Base-by-base conservation (phyloP, 2,113 vertebrate species). In the Amblyopsis rosae region DNA sequence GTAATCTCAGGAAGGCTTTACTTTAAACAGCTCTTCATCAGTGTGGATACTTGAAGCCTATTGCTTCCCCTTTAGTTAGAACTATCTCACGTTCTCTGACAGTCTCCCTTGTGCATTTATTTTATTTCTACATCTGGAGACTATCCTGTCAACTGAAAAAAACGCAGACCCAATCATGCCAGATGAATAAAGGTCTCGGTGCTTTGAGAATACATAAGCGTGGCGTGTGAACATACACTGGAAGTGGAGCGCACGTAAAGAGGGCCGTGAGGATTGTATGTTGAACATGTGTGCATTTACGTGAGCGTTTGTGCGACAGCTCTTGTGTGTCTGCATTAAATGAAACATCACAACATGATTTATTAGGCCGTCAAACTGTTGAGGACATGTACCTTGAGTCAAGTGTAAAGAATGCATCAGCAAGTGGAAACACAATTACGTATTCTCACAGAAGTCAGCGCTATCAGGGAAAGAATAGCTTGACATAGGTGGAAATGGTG, bases 101-200 rank as follows among this genome's bases (percentile, higher is more conserved):
- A 70, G 75, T 79, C 75, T 72, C 79, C 70, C 56, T 62, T 45
- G 41, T 41, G 35, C 35, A 5, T 57, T 33, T 47, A n/a, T 62
- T 78, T 70, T 67, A 74, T 78, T 76, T 83, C 69, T 71, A 82
- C 80, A 85, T 88, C 86, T 91, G 90, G 86, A 86, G 58, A 74
- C 10, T 62, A 70, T 89, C 74, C 76, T 70, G 46, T 82, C 78
- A 84, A 72, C 75, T 33, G 62, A 41, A 41, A 41, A 64, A 46
- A 80, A 73, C 69, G 68, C 68, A 48, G 7, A 62, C 15, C 41
- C 59, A 47, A 17, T 47, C 59, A 47, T 59, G 71, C 76, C 72
- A 81, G 69, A 80, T 75, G 83, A 81, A 75, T 61, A 69, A 78
- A 77, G 67, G 41, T 83, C 33, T 59, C 71, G 64, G 12, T 69